Percentiles rank a stretch among this genome's conserved stretches.
phyloP scores from a whole-genome alignment of 2,888 invertebrate genomes.

The Amblyjoppa proteus region DNA sequence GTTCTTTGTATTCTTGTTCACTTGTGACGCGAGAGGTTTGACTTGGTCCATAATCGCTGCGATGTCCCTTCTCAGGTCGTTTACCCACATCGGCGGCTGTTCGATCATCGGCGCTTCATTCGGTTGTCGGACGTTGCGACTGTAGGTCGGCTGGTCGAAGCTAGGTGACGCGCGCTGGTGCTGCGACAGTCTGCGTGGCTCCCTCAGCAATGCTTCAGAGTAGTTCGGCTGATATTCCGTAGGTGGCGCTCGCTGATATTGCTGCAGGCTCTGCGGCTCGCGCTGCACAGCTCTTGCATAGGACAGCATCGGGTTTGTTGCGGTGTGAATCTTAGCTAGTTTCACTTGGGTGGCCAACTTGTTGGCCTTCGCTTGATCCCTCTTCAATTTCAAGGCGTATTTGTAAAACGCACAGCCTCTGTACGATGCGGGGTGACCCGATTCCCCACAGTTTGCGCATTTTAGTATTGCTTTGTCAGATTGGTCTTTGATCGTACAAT shows the following conservation, averaged over 20 bases:
- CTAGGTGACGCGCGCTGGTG: no score
- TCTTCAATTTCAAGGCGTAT: background rate
- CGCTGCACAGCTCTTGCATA: background rate
- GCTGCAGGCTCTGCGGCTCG: background rate
- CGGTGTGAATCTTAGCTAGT: background rate
- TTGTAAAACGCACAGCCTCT: slow-evolving; percentile 46
- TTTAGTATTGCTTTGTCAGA: background rate
- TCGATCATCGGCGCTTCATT: background rate
- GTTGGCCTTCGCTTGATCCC: background rate
- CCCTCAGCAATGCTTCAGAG: no score
- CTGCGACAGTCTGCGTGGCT: no score
- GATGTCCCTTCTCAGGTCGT: background rate
- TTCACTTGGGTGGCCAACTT: background rate
- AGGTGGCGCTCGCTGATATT: background rate
- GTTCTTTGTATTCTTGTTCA: background rate
- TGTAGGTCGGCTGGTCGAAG: background rate
- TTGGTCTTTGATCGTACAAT: background rate
- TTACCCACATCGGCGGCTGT: background rate
- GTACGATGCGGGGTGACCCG: slow-evolving; percentile 23
- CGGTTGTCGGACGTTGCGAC: background rate
- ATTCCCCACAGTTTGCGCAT: slow-evolving; percentile 33
- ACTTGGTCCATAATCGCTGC: background rate
- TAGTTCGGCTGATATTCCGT: no score
- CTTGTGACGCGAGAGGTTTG: background rate
- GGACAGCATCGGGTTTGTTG: background rate